A percentile compares a stretch with the other conserved stretches of the same genome.
Conservation (phyloP, 2,113 vertebrate genomes). For the Bos indicus region DNA sequence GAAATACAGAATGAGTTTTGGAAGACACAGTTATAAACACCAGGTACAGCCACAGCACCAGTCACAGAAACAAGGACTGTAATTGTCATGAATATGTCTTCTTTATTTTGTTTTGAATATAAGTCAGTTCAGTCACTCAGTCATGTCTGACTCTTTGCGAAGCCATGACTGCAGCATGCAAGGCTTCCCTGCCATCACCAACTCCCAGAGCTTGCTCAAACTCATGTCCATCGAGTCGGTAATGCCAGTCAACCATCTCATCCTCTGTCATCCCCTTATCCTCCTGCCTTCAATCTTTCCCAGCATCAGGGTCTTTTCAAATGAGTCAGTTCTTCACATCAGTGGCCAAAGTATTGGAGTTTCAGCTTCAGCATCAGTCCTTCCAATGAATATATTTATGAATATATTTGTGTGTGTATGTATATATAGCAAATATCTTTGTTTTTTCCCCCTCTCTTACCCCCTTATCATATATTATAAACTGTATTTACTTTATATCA, state of each 20-base stretch:
- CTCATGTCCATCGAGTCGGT: accelerated
- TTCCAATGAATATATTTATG: background rate
- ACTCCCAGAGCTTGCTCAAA: background rate
- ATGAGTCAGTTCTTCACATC: background rate
- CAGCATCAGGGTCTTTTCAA: background rate
- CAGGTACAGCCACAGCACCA: background rate
- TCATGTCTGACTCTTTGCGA: background rate
- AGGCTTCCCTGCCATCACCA: background rate
- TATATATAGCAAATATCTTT: background rate
- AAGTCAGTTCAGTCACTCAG: background rate
- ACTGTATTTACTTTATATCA: background rate
- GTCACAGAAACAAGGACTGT: background rate
- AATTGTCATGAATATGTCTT: background rate
- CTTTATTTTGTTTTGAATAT: background rate
- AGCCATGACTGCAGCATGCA: background rate
- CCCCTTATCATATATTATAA: background rate
- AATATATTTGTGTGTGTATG: background rate
- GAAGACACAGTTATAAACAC: background rate
- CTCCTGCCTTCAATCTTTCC: background rate
- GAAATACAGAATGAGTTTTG: background rate
- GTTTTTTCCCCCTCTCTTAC: background rate
- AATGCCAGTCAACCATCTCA: background rate
- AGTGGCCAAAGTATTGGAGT: background rate
- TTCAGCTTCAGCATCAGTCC: background rate
- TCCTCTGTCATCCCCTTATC: background rate